phyloP scores from a whole-genome alignment of 2,113 vertebrate species.

The Sinocyclocheilus maitianheensis region DNA sequence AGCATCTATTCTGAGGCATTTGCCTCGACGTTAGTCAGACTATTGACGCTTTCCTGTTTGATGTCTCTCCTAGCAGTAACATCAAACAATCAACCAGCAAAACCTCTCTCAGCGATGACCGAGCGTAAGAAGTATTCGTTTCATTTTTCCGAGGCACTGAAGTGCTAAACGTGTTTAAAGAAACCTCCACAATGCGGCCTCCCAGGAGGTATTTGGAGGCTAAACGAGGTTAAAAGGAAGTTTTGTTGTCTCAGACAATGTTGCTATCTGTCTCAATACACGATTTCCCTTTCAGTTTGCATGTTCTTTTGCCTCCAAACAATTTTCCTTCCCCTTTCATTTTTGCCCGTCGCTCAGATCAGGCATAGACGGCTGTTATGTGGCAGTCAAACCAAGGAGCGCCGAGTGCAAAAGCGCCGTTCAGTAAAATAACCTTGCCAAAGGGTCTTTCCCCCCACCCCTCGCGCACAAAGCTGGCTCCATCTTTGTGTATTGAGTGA shows the following conservation, averaged over 20 bases:
- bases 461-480: slow-evolving; percentile 83
- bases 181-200: slow-evolving; percentile 64
- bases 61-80: slow-evolving; percentile 48
- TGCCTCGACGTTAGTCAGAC: slow-evolving; percentile 30
- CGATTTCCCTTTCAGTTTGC: slow-evolving; percentile 83
- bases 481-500: slow-evolving; percentile 90
- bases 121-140: slow-evolving; percentile 39
- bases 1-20: slow-evolving; percentile 44
- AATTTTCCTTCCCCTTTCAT: slow-evolving; percentile 63
- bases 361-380: slow-evolving; percentile 74
- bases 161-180: slow-evolving; percentile 66
- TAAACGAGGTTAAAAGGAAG: slow-evolving; percentile 77
- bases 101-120: slow-evolving; percentile 33
- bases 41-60: slow-evolving; percentile 51
- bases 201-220: slow-evolving; percentile 76
- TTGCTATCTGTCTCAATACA: slow-evolving; percentile 79
- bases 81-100: slow-evolving; percentile 53
- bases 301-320: slow-evolving; percentile 72
- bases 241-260: slow-evolving; percentile 66
- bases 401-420: slow-evolving; percentile 76
- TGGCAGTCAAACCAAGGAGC: slow-evolving; percentile 90
- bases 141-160: slow-evolving; percentile 43
- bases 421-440: slow-evolving; percentile 91
- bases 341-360: slow-evolving; percentile 46
- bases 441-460: slow-evolving; percentile 79